phyloP scores from a whole-genome alignment of 2,888 invertebrate species.

The Epistrophe grossulariae region DNA sequence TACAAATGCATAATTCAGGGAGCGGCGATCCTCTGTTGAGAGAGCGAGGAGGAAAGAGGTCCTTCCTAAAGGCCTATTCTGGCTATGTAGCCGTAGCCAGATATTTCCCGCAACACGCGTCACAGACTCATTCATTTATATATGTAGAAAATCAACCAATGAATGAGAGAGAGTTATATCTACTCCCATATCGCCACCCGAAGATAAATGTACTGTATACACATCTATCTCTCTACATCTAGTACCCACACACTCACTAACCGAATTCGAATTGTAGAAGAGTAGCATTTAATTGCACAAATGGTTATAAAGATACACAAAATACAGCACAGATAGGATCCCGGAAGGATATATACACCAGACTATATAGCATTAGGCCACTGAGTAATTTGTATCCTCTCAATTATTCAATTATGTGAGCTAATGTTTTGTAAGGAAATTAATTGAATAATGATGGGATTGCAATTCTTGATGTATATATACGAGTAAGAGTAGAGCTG shows the following conservation, averaged over 20 bases:
- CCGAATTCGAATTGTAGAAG: slow-evolving; percentile 51
- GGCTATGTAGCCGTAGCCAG: neutral
- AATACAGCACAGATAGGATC: slow-evolving; percentile 26
- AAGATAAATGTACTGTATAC: slow-evolving; percentile 35
- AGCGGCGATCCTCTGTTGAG: slow-evolving; percentile 3
- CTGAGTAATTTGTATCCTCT: slow-evolving; percentile 75
- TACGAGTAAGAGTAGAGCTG: neutral
- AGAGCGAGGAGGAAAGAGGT: neutral
- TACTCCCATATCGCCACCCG: neutral
- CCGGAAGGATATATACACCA: slow-evolving; percentile 63
- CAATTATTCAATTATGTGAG: slow-evolving; percentile 72
- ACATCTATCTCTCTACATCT: neutral
- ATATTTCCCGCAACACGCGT: slow-evolving; percentile 29
- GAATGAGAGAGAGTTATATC: neutral
- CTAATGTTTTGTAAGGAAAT: slow-evolving; percentile 74
- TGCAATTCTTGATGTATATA: slow-evolving; percentile 51
- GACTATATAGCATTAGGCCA: slow-evolving; percentile 57
- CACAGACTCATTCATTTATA: slow-evolving; percentile 31
- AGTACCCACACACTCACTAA: neutral
- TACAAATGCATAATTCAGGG: slow-evolving; percentile 63
- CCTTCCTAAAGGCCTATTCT: neutral
- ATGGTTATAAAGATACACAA: slow-evolving; percentile 56
- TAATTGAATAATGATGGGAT: slow-evolving; percentile 72
- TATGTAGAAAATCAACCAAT: neutral
- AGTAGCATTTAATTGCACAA: slow-evolving; percentile 68